A percentile compares a stretch with the other conserved stretches of the same genome.
These are phyloP conservation scores for Chymomyza costata DNA, from an alignment of 1,140 invertebrate genomes.

Conservation along the genomic window DNA sequence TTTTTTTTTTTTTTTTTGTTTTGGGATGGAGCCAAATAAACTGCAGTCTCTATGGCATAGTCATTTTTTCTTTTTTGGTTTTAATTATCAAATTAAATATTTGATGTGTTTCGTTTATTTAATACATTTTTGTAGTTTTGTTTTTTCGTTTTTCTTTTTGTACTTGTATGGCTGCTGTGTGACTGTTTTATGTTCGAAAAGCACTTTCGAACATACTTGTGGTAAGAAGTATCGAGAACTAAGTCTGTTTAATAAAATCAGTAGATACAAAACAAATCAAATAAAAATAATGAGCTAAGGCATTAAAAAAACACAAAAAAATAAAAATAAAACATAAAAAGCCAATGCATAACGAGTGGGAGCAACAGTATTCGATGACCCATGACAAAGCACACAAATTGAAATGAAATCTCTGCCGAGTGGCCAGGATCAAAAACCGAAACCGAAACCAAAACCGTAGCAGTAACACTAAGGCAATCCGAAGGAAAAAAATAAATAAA, in stretches of 20 bases:
- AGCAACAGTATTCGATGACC: too few relatives aligned
- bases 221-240: too few relatives aligned
- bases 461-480: too few relatives aligned
- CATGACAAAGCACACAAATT: conserved; percentile 16
- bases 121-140: conserved; percentile 16
- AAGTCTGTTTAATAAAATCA: too few relatives aligned
- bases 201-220: conserved; percentile 41
- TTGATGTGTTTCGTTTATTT: conserved; percentile 38
- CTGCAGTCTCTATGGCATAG: conserved; percentile 25
- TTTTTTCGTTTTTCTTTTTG: conserved; percentile 10
- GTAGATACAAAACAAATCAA: conserved; percentile 19
- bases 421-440: too few relatives aligned
- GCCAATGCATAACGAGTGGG: too few relatives aligned
- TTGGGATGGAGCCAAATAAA: conserved; percentile 34
- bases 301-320: conserved; percentile 15
- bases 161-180: conserved; percentile 5
- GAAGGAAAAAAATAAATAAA: too few relatives aligned
- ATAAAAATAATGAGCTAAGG: conserved; percentile 10
- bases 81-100: conserved; percentile 19
- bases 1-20: too few relatives aligned
- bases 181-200: conserved; percentile 13
- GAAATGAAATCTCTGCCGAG: neutral
- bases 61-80: conserved; percentile 12
- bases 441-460: too few relatives aligned
- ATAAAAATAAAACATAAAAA: conserved; percentile 6